Conservation (phyloP, 2,113 vertebrate genomes). For the Sterna hirundo region DNA sequence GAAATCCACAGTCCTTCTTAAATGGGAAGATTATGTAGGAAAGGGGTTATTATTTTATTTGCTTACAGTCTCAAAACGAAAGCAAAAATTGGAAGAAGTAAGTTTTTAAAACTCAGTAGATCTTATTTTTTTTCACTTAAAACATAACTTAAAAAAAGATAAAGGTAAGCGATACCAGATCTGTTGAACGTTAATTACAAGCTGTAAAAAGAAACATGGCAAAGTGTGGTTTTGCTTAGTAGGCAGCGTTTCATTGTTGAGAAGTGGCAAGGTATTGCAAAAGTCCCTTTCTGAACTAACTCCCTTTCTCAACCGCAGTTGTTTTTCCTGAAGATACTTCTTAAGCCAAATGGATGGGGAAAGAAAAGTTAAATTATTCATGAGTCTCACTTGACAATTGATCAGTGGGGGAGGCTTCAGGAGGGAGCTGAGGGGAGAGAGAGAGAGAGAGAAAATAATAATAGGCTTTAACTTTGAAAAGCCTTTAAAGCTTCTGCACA, state of each 20-base stretch:
- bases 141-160: background rate
- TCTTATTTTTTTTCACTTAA: background rate
- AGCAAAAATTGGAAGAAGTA: background rate
- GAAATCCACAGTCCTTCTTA: background rate
- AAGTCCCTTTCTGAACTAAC: background rate
- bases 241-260: background rate
- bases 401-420: slow-evolving; percentile 48
- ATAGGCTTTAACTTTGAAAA: slow-evolving; percentile 62
- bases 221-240: background rate
- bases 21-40: background rate
- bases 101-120: background rate
- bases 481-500: slow-evolving; percentile 32
- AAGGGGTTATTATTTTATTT: background rate
- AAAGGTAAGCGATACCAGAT: background rate
- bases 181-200: background rate
- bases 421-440: background rate
- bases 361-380: slow-evolving; percentile 68
- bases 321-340: slow-evolving; percentile 4
- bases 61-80: background rate
- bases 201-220: background rate
- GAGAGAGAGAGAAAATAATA: slow-evolving; percentile 3
- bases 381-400: slow-evolving; percentile 53
- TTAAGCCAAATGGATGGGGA: slow-evolving; percentile 7
- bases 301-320: background rate
- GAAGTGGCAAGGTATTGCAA: background rate